phyloP scores from a whole-genome alignment of 2,797 vertebrate genomes.

The Paramormyrops hopkinsi region DNA sequence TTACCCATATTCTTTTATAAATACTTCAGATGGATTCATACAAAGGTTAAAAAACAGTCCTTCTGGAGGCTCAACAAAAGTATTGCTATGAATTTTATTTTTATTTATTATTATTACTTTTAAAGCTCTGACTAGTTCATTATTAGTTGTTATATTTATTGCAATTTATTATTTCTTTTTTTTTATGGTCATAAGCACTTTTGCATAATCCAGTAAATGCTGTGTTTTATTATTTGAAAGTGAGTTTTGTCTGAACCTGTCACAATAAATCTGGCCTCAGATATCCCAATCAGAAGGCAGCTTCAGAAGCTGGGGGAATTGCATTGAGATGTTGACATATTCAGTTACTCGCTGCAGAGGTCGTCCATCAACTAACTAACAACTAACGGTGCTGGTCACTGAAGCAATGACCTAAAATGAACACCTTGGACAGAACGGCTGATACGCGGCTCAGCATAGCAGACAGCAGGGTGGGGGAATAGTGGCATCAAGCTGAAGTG shows the following conservation, averaged over 20 bases:
- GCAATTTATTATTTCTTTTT: not conserved
- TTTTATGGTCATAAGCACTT: not conserved
- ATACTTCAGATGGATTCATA: not conserved
- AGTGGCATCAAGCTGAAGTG: not conserved
- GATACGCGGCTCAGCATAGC: not conserved
- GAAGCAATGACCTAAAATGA: not conserved
- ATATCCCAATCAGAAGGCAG: not conserved
- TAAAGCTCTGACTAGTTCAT: not conserved
- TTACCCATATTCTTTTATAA: not conserved
- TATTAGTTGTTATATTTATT: not conserved
- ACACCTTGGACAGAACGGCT: not conserved
- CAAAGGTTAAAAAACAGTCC: not conserved
- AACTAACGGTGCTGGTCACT: not conserved
- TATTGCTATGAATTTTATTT: not conserved
- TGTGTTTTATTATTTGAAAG: constrained; percentile 3
- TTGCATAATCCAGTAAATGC: not conserved
- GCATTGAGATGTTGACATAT: not conserved
- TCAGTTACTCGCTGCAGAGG: not conserved
- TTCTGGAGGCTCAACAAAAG: not conserved
- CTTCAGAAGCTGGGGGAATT: not conserved
- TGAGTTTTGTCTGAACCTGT: not conserved
- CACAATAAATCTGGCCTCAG: not conserved
- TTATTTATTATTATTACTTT: not conserved
- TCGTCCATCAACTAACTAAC: not conserved
- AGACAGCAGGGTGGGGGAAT: not conserved